Percentiles rank a stretch among this genome's conserved stretches.
These are phyloP conservation scores for Perca schrenkii DNA, from an alignment of 2,113 vertebrate species.

Conservation along the genomic window DNA sequence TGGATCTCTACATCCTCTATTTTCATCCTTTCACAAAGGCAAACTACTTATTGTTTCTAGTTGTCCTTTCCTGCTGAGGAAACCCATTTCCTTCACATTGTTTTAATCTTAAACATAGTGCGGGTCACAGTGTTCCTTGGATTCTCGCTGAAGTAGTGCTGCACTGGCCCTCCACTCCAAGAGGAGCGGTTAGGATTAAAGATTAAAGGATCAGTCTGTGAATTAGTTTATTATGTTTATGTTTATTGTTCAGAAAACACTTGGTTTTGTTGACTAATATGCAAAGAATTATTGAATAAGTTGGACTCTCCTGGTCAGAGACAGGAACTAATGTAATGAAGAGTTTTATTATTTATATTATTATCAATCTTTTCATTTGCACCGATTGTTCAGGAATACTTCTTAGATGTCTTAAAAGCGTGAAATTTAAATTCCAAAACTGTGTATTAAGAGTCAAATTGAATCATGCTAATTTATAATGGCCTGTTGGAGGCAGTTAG, in stretches of 20 bases:
- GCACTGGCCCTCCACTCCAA: not conserved
- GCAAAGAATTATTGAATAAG: not conserved
- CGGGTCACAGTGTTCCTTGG: not conserved
- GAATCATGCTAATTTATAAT: not conserved
- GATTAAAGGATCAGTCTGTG: not conserved
- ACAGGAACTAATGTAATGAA: not conserved
- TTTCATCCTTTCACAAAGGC: not conserved
- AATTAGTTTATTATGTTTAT: not conserved
- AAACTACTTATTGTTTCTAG: conserved; percentile 23
- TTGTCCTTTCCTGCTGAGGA: conserved; percentile 22
- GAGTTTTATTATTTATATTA: conserved; percentile 3
- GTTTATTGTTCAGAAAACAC: not conserved
- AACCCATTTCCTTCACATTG: not conserved
- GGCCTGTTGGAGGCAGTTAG: not conserved
- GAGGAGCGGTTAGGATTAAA: not conserved
- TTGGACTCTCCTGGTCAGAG: conserved; percentile 1
- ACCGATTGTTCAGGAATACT: not conserved
- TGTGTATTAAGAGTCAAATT: not conserved
- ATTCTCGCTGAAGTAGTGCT: not conserved
- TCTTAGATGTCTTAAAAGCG: not conserved
- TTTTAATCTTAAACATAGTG: not conserved
- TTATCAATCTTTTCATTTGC: conserved; percentile 3
- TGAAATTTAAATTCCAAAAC: conserved; percentile 12
- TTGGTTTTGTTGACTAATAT: not conserved
- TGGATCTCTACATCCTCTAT: not conserved